Evolutionary conservation across 2,888 invertebrate genomes (phyloP), one percentile per base, ranked within the genome.

Genomic region (Acronicta leporina): DNA sequence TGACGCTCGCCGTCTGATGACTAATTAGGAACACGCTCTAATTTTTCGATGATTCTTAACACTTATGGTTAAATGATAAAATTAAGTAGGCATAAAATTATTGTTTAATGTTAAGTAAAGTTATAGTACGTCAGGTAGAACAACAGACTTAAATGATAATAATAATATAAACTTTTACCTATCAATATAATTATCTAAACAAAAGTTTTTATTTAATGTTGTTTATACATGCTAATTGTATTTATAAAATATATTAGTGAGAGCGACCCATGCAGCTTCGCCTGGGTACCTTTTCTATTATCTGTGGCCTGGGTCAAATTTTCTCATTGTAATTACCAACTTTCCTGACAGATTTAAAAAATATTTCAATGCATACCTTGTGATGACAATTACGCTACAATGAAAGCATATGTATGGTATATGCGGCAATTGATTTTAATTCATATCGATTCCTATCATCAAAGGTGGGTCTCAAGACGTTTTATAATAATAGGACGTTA

Each of bases 1-100:
- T 79, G 84, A 84, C 73, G 74, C 49, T 82, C 81, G 79, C 66
- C 62, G 64, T 61, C 53, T 63, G 68, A 73, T 80, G 77, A 77
- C 78, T 80, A 78, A 78, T 77, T 75, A 74, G 50, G 47, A 60
- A 40, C n/a, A 59, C 60, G 20, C 40, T 58, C 53, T 35, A 33
- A 72, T 64, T 60, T 56, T 57, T 27, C 27, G 8, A 14, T 48
- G 25, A 49, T 33, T 61, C 4, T 57, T 46, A 46, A 52, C 47
- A 48, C 54, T 54, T 48, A 30, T 42, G 11, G 11, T 7, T 43
- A 13, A 15, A 3, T 10, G 14, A 14, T 44, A 25, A 7, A n/a
- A 8, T 25, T 27, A n/a, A 8, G n/a, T 44, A 27, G 5, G 33
- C 10, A 30, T 30, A 7, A 9, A 1, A 8, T 4, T 7, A 1